Percentiles rank a stretch among this genome's conserved stretches.
phyloP scores from a whole-genome alignment of 2,113 vertebrate species.

The Piaya cayana region DNA sequence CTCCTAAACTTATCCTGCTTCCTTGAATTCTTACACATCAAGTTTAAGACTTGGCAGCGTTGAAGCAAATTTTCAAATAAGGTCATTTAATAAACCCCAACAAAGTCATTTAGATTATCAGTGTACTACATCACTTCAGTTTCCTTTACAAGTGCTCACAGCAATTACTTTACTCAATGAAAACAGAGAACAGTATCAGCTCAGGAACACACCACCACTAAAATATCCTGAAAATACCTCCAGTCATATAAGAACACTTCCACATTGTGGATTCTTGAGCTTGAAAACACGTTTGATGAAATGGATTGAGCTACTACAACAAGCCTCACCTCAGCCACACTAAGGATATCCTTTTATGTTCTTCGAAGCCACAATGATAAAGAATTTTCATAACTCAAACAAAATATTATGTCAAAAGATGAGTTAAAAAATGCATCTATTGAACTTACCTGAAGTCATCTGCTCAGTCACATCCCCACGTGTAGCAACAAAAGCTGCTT shows the following conservation, averaged over 20 bases:
- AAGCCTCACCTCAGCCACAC: not conserved
- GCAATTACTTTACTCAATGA: not conserved
- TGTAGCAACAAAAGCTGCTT: fast-evolving
- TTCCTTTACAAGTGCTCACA: not conserved
- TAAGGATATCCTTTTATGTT: not conserved
- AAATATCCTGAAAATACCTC: not conserved
- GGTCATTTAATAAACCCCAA: not conserved
- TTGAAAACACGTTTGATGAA: not conserved
- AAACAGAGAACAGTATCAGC: not conserved
- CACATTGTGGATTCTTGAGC: not conserved
- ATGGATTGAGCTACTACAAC: not conserved
- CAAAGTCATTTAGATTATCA: not conserved
- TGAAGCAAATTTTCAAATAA: not conserved
- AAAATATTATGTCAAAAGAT: not conserved
- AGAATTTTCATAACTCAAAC: not conserved
- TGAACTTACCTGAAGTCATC: not conserved
- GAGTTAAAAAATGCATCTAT: not conserved
- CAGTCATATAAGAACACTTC: not conserved
- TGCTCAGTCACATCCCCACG: not conserved
- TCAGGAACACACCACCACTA: not conserved
- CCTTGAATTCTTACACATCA: not conserved
- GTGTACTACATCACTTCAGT: not conserved
- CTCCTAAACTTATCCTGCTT: not conserved
- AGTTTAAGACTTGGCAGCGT: not conserved
- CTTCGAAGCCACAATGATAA: not conserved